These are phyloP conservation scores for Chinchilla lanigera DNA, from an alignment of 2,113 vertebrate species.

Conservation along the genomic window DNA sequence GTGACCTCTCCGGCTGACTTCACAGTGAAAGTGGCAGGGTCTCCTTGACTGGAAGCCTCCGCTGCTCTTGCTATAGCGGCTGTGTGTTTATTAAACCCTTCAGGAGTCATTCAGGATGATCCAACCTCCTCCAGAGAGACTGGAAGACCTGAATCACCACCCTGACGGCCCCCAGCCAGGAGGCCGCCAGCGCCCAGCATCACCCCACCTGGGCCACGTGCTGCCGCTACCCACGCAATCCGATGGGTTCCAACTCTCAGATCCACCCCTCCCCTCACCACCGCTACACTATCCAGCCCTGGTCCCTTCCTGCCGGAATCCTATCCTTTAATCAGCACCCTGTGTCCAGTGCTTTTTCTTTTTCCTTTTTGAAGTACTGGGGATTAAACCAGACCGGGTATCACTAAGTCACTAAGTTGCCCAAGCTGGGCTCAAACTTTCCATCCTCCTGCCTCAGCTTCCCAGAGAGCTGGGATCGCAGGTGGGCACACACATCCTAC, in stretches of 20 bases:
- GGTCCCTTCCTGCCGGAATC: neutral
- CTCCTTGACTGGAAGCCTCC: neutral
- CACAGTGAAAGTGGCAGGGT: neutral
- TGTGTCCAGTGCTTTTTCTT: neutral
- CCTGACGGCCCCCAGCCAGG: neutral
- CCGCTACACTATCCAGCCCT: neutral
- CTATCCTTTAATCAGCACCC: neutral
- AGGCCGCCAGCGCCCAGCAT: neutral
- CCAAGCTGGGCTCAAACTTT: neutral
- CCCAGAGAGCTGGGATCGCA: neutral
- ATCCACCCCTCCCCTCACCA: neutral
- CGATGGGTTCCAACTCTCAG: neutral
- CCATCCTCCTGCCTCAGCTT: neutral
- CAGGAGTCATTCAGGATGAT: neutral
- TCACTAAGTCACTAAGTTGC: neutral
- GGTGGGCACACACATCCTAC: neutral
- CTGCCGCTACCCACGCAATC: neutral
- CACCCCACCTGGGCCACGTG: neutral
- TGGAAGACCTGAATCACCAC: constrained; percentile 41
- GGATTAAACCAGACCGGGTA: neutral
- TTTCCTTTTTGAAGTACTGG: neutral
- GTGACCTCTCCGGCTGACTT: neutral
- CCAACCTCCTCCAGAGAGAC: neutral
- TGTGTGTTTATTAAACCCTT: constrained; percentile 11
- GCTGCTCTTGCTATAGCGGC: neutral